These are phyloP conservation scores for Clanis bilineata DNA, from an alignment of 2,888 invertebrate genomes.

Conservation along the genomic window DNA sequence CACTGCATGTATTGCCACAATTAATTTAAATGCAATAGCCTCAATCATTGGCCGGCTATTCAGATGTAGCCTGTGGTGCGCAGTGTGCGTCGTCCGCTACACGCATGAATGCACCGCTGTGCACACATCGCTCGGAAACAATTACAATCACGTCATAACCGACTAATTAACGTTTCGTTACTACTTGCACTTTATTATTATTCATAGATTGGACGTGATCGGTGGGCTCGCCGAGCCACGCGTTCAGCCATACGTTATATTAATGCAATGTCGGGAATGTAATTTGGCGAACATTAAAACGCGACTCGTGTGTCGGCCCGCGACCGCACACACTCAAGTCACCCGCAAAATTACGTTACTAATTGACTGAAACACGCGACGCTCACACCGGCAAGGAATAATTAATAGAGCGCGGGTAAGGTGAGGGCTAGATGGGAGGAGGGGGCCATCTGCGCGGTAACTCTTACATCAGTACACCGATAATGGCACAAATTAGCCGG, in stretches of 20 bases:
- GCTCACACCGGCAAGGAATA: slow-evolving; percentile 81
- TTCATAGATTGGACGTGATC: slow-evolving; percentile 27
- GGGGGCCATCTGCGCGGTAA: slow-evolving; percentile 78
- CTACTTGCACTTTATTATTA: slow-evolving; percentile 30
- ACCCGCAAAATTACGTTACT: slow-evolving; percentile 82
- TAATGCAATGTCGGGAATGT: slow-evolving; percentile 12
- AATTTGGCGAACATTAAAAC: slow-evolving; percentile 54
- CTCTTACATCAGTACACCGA: slow-evolving; percentile 83
- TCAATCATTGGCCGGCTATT: slow-evolving; percentile 67
- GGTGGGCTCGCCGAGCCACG: not conserved
- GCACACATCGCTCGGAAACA: slow-evolving; percentile 37
- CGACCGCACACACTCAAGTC: slow-evolving; percentile 78
- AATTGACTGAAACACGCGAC: slow-evolving; percentile 83
- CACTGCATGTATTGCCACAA: slow-evolving; percentile 64
- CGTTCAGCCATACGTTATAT: slow-evolving; percentile 15
- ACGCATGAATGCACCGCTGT: slow-evolving; percentile 41
- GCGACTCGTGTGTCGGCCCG: slow-evolving; percentile 54
- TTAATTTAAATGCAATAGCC: slow-evolving; percentile 77
- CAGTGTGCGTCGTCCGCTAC: slow-evolving; percentile 29
- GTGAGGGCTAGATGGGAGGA: slow-evolving; percentile 48
- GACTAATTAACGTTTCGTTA: slow-evolving; percentile 38
- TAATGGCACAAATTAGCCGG: slow-evolving; percentile 82
- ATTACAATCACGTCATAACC: slow-evolving; percentile 43
- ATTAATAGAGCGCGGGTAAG: slow-evolving; percentile 78
- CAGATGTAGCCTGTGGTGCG: slow-evolving; percentile 38